Percentiles rank a stretch among this genome's conserved stretches.
Evolutionary conservation across 1,140 invertebrate species (phyloP).

Genomic region (Calosoma granatense): DNA sequence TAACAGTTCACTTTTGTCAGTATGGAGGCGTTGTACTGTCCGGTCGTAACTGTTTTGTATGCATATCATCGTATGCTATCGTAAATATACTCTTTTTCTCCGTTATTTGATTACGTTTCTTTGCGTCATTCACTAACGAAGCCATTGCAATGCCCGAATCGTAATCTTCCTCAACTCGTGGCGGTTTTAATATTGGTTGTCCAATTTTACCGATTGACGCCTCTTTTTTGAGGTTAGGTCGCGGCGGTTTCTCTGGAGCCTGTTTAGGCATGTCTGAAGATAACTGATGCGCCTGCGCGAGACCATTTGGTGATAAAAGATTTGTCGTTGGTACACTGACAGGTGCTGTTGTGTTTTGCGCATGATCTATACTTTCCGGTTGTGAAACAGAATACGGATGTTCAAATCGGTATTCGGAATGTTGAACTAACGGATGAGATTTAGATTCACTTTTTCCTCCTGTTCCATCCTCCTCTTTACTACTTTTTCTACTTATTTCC

Average conservation of each 20-base stretch:
- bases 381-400: slow-evolving; percentile 34
- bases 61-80: slow-evolving; percentile 81
- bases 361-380: neutral
- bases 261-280: slow-evolving; percentile 13
- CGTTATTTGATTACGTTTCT: slow-evolving; percentile 58
- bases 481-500: slow-evolving; percentile 22
- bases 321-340: slow-evolving; percentile 52
- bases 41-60: slow-evolving; percentile 48
- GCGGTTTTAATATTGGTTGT: slow-evolving; percentile 13
- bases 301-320: slow-evolving; percentile 35
- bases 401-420: slow-evolving; percentile 66
- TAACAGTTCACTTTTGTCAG: too few species aligned
- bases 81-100: slow-evolving; percentile 92
- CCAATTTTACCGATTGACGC: neutral
- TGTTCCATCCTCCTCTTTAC: slow-evolving; percentile 26
- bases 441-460: slow-evolving; percentile 25
- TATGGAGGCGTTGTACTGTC: slow-evolving; percentile 42
- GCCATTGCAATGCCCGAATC: slow-evolving; percentile 66
- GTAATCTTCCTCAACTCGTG: slow-evolving; percentile 47
- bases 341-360: slow-evolving; percentile 42
- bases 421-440: slow-evolving; percentile 56
- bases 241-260: neutral
- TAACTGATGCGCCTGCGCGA: slow-evolving; percentile 19
- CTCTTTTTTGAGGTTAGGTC: neutral
- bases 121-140: slow-evolving; percentile 41